These are phyloP conservation scores for Brachionus asplanchnoidis DNA, from an alignment of 1,140 invertebrate species.

Conservation along the genomic window DNA sequence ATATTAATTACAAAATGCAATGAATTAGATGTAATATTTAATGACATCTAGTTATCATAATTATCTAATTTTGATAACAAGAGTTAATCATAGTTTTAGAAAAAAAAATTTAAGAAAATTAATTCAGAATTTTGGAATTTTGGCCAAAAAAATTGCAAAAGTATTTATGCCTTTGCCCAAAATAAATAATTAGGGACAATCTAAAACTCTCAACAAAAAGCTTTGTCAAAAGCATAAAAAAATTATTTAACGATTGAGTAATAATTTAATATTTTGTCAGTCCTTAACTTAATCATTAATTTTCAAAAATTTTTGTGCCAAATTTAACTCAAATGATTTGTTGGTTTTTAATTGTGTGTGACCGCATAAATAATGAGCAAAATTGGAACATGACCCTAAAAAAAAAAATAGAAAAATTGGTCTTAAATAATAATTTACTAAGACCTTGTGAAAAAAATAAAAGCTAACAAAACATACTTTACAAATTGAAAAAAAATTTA, in stretches of 20 bases:
- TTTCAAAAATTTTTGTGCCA: not conserved
- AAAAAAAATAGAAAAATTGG: not conserved
- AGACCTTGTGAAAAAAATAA: not conserved
- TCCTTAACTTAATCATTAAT: not conserved
- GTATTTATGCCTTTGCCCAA: no score
- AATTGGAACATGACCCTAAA: not conserved
- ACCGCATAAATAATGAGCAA: not conserved
- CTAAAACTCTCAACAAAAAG: not conserved
- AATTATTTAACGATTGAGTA: not conserved
- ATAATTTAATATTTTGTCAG: not conserved
- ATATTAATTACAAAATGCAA: not conserved
- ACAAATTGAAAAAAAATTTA: not conserved
- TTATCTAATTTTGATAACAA: not conserved
- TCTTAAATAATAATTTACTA: not conserved
- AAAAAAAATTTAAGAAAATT: no score
- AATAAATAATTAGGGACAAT: no score
- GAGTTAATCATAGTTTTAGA: not conserved
- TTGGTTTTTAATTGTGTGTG: not conserved
- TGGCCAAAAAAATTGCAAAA: no score
- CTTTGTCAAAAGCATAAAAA: not conserved
- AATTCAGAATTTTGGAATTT: no score
- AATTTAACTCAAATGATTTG: not conserved
- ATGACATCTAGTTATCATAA: not conserved
- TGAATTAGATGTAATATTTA: not conserved
- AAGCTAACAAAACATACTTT: not conserved